Base-by-base conservation (phyloP, 2,888 invertebrate genomes). In the Xestia c-nigrum region DNA sequence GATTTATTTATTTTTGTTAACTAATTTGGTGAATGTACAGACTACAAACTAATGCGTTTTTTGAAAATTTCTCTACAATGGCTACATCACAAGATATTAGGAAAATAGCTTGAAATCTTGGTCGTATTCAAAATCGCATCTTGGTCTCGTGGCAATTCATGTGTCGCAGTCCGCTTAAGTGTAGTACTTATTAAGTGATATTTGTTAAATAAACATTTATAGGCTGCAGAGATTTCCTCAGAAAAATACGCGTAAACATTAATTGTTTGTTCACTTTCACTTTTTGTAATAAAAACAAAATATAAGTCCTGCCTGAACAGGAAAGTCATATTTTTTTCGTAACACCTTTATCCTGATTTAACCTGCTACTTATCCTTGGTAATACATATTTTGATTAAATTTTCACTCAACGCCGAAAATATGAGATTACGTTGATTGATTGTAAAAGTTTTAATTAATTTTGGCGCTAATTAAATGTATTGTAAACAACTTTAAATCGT, bases 391-490 rank as follows among this genome's bases (percentile, higher is more conserved):
- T 66, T 55, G 16, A 73, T 83, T 66, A 74, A 76, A 76, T 43
- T 80, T 76, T 86, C 52, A 64, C 64, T 43, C 46, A 78, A 80
- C 73, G 63, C 61, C 75, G 73, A 67, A 68, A 76, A 67, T 74
- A 71, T 14, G 43, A 72, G 52, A 77, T 77, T 61, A 70, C 0
- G n/a, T 67, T 77, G 84, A 85, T 86, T 72, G 66, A 77, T 86
- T 59, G 69, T 16, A 31, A 61, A 80, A 86, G 52, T 78, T 84
- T 74, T 64, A 72, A 80, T 86, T 73, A 72, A 70, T 83, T 69
- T 65, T 61, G n/a, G 31, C 50, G 9, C 31, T 52, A 61, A 52
- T 82, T 19, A 61, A 72, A 52, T 74, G 3, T 19, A 46, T 66
- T 16, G 14, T 19, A 68, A 52, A 70, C 46, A 55, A 59, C 19